Percentiles rank a stretch among this genome's conserved stretches.
Evolutionary conservation across 2,113 vertebrate species (phyloP).

Genomic region (Hydrolagus affinis): DNA sequence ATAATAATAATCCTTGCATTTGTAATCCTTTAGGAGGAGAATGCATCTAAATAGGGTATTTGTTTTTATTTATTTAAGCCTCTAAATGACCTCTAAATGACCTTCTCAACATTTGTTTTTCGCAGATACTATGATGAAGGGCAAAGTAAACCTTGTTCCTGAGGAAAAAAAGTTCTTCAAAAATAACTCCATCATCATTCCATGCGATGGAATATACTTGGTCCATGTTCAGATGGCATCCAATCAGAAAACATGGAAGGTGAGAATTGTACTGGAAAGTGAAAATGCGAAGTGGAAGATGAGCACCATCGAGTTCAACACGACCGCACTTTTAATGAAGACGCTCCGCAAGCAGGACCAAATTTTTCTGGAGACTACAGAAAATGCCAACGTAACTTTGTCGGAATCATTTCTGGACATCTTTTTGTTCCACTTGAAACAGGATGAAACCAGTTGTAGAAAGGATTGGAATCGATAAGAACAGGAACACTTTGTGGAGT

Average conservation of each 20-base stretch:
- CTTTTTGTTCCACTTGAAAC: not conserved
- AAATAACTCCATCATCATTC: not conserved
- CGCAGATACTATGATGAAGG: not conserved
- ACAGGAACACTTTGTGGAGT: not conserved
- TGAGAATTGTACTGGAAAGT: not conserved
- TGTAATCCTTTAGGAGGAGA: no score
- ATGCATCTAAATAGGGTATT: no score
- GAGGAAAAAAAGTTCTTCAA: not conserved
- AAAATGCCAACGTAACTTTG: not conserved
- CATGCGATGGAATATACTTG: slow-evolving; percentile 10
- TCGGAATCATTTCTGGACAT: not conserved
- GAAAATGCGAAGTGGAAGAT: not conserved
- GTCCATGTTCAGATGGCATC: not conserved
- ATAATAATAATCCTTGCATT: no score
- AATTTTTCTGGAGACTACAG: not conserved
- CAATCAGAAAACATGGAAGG: rapidly evolving
- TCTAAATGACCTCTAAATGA: not conserved
- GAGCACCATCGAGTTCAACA: no score
- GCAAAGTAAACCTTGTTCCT: not conserved
- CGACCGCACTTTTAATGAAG: not conserved
- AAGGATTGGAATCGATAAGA: not conserved
- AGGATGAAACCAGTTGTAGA: not conserved
- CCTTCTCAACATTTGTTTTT: not conserved
- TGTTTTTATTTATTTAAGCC: no score
- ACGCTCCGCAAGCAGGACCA: not conserved